Base-by-base conservation (phyloP, 2,797 vertebrate species). In the Tokudaia tokunoshimensis region DNA sequence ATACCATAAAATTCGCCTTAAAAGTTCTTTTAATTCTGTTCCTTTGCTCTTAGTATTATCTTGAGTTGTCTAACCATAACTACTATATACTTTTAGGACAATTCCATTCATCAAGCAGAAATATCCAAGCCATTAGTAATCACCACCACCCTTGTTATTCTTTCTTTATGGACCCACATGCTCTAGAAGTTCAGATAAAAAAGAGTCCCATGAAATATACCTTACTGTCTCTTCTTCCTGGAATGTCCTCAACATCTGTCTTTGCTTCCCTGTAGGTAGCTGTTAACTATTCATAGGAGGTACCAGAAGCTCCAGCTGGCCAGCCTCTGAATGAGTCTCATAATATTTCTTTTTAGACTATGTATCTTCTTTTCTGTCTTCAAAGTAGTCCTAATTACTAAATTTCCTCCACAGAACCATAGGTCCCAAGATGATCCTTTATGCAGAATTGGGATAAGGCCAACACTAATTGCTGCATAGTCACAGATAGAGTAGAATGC, bases 371-470 rank as follows among this genome's bases (percentile, higher is more conserved):
- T 89, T 52, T 70, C 7, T 65, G 50, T 41, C 61, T 92, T 94
- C 55, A 41, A 63, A 80, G n/a, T 75, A 12, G 86, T 75, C 12
- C 12, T 47, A 78, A 20, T 80, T 97, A 78, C 83, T 83, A 89
- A 87, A 81, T 47, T 74, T 83, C 14, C 94, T 96, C 67, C 63
- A 79, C 41, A 37, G 63, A 96, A 94, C 13, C 5, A 31, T 59
- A 76, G 34, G 15, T 84, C 52, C 50, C 41, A 95, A 92, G 94
- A 83, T 6, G 14, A 84, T 34, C 79, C 52, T 95, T 96, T 95
- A 0, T 80, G 89, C 63, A 70, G 47, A 70, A n/a, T 11, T n/a
- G 37, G 22, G 50, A 95, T 37, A 19, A 80, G 63, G 3, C 50
- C 85, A 63, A 22, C 47, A 12, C n/a, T 96, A 67, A 95, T 92